Evolutionary conservation across 2,113 vertebrate genomes (phyloP), one percentile per base, ranked within the genome.

Genomic region (Meles meles): DNA sequence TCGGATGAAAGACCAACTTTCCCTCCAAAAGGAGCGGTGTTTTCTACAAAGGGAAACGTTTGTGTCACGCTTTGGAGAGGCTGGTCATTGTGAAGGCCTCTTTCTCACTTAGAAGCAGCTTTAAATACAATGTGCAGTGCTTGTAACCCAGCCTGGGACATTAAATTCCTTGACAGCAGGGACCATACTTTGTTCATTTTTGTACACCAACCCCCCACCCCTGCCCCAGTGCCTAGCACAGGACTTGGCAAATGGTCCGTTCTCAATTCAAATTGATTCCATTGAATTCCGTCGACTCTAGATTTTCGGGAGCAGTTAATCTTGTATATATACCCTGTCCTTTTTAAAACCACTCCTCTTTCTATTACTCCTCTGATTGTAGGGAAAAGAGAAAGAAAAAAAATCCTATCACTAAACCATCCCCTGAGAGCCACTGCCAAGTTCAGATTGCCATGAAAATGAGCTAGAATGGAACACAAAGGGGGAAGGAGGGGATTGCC

Each of bases 1-100:
- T 49, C 71, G 72, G 80, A 91, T 72, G 79, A 90, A 96, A 94
- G 88, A 88, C 90, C 37, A 92, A 81, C 34, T 96, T 96, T 93
- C 7, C 37, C 57, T 95, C 92, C 79, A 84, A 96, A 95, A 85
- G 69, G 21, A 71, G 57, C 29, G 3, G 21, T n/a, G 37, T 88
- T 86, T 96, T 93, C 81, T 90, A 83, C 74, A 95, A 94, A 94
- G 82, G 76, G 52, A 52, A 91, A 69, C 7, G 21, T 94, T 93
- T 76, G 31, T 96, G 93, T 96, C 74, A 14, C 59, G 49, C 88
- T 92, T 95, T 93, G 92, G 83, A 90, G 63, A 96, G 74, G 27
- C 88, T 52, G 71, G 74, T 34, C 88, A 65, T 63, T 76, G 91
- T 74, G 89, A 91, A 65, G 37, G 84, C 23, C 39, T 81, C 77